Evolutionary conservation across 2,797 vertebrate species (phyloP), one percentile per base, ranked within the genome.

Genomic region (Lophura swinhoii): DNA sequence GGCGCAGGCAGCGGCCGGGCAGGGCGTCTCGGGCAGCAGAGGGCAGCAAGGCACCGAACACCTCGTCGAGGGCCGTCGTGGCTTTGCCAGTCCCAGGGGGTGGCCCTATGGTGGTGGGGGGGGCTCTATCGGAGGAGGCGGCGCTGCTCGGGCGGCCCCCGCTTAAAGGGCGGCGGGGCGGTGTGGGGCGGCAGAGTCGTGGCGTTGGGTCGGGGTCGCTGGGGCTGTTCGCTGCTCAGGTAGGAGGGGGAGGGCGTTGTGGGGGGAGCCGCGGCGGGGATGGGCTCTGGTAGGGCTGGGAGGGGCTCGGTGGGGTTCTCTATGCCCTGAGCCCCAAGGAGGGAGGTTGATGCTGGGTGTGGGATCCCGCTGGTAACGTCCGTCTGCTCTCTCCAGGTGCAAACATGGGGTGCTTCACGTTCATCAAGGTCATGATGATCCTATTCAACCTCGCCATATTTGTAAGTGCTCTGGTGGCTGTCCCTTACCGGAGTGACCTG

Each of bases 391-490:
- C 88, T 59, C 20, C 92, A 98, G 98, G 93, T 76, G 73, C 97
- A 93, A 98, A 98, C 97, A 99, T 99, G 99, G 97, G 98, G 84
- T 98, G 97, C 97, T 99, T 98, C 97, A 98, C 96, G 69, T 98
- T 99, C 81, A 91, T 99, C 97, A 99, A 98, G 96, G 91, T 98
- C 66, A 97, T 98, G 97, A 99, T 99, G 98, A 49, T 98, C 94
- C 75, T 99, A 79, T 99, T 99, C 98, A 99, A 99, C 97, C 94
- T 98, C 83, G 87, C 98, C 77, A 98, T 99, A 95, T 98, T 98
- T 59, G 99, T 99, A 98, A 99, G 99, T 99, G 91, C 24, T 3
- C 23, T 59, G 53, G 24, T n/a, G 11, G 49, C 41, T 6, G 64
- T 68, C 44, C 44, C 44, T 16, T n/a, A 10, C 23, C 10, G 6